Base-by-base conservation (phyloP, 2,888 invertebrate genomes). In the Lycaena phlaeas region DNA sequence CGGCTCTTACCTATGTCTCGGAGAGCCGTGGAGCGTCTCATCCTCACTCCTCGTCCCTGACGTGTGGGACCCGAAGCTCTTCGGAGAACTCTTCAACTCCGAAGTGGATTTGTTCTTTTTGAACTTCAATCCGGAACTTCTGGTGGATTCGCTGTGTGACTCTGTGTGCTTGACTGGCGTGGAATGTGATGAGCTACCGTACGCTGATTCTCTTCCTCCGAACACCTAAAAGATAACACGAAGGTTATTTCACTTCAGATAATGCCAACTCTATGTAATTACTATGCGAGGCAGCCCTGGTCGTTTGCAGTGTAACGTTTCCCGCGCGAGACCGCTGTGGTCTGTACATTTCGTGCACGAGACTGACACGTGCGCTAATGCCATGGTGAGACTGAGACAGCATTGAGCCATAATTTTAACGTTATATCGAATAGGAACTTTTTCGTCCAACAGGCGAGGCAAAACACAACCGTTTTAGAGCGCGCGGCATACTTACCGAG, bases 151-250 rank as follows among this genome's bases (percentile, higher is more conserved):
- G 39, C n/a, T n/a, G n/a, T 81, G 78, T 0, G 79, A 68, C 9
- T 82, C 81, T 0, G 65, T 62, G 45, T 65, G 71, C 43, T 76
- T 77, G 1, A 81, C 68, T 0, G 84, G 84, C 0, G 84, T 82
- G 0, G 82, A 82, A 49, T 82, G 82, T 0, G 71, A 70, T 0
- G 82, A 82, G 7, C 77, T 76, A 34, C 86, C 85, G 10, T 89
- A 89, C 1, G 92, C 89, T 76, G 94, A 93, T 53, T 94, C 93
- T 45, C 94, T 81, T 4, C 96, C 96, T 4, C 95, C 96, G 62
- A 95, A 95, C 2, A 92, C 90, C 92, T 92, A 64, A 1, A 54
- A 49, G 9, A 9, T 14, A 2, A 9, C 18, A n/a, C n/a, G 9
- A 26, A 4, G 1, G 3, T 2, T 1, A 14, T 6, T 4, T 28